Conservation (phyloP, 2,113 vertebrate genomes). For the Nyctibius bracteatus region DNA sequence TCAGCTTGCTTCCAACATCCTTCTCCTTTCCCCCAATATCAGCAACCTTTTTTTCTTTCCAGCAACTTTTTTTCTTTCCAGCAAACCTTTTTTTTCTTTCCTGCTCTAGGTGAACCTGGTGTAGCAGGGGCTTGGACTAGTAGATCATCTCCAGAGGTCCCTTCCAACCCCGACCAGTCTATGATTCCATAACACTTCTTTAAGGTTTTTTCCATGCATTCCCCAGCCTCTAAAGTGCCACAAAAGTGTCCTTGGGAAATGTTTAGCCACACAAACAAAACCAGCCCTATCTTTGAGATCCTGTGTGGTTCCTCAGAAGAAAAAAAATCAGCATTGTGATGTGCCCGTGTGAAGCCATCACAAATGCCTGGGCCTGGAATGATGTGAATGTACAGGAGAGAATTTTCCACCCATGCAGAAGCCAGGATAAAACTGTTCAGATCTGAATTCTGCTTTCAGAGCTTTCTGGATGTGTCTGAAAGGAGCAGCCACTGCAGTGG, state of each 20-base stretch:
- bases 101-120: too few species aligned
- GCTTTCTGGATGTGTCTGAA: background rate
- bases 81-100: too few species aligned
- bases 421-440: background rate
- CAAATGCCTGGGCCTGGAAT: background rate
- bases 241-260: background rate
- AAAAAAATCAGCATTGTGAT: background rate
- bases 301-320: fast-evolving
- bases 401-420: background rate
- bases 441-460: background rate
- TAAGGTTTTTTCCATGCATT: fast-evolving
- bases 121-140: too few species aligned
- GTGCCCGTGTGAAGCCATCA: background rate
- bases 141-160: too few species aligned
- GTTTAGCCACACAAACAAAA: background rate
- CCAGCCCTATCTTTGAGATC: fast-evolving
- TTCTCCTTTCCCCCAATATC: background rate
- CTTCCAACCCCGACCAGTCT: too few species aligned
- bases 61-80: too few species aligned
- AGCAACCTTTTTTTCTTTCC: background rate
- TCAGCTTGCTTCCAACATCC: background rate
- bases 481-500: background rate
- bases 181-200: too few species aligned
- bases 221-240: background rate
- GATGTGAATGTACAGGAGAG: background rate